Percentiles rank a stretch among this genome's conserved stretches.
These are phyloP conservation scores for Microcebus jonahi DNA, from an alignment of 2,113 vertebrate genomes.

Conservation along the genomic window DNA sequence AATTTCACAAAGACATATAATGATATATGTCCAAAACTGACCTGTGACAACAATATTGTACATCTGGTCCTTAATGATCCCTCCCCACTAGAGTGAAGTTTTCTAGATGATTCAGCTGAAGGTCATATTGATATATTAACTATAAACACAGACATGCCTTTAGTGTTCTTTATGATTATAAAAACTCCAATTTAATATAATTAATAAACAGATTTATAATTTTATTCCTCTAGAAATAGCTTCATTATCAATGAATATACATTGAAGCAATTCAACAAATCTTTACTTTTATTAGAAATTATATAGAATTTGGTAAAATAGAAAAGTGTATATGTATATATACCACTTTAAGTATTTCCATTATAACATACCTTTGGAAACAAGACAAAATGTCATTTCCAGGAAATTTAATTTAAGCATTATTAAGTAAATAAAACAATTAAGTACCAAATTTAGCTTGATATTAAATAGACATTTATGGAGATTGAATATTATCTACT, in stretches of 20 bases:
- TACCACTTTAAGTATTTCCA: not conserved
- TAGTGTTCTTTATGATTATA: not conserved
- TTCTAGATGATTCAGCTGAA: not conserved
- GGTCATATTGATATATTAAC: not conserved
- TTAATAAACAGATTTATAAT: not conserved
- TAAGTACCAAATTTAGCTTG: not conserved
- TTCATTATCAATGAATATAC: not conserved
- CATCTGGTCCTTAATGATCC: not conserved
- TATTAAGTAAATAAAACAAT: not conserved
- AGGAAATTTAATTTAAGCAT: not conserved
- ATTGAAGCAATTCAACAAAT: not conserved
- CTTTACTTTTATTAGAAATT: not conserved
- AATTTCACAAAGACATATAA: not conserved
- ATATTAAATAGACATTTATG: not conserved
- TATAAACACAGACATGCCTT: not conserved
- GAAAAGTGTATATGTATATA: not conserved
- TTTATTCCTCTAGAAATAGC: not conserved
- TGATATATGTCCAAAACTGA: not conserved
- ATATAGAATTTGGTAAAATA: conserved; percentile 4
- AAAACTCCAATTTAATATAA: not conserved
- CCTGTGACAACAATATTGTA: too few species aligned
- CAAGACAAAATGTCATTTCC: not conserved
- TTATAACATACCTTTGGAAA: not conserved
- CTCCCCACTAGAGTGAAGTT: not conserved
- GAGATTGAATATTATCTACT: not conserved